These are phyloP conservation scores for Nibea albiflora DNA, from an alignment of 2,113 vertebrate genomes.

Conservation along the genomic window DNA sequence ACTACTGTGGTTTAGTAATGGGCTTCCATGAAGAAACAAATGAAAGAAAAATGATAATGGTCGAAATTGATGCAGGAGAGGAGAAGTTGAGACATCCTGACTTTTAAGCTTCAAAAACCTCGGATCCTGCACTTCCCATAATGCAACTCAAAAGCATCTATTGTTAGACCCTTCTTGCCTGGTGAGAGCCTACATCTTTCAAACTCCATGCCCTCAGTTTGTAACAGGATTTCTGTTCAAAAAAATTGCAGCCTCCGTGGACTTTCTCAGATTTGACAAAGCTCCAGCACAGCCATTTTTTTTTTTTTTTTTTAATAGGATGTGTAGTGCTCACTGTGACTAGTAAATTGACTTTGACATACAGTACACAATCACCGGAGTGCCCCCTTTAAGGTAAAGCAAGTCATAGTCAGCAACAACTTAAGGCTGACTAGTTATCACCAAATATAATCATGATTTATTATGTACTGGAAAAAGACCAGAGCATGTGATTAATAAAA, in stretches of 20 bases:
- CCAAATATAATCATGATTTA: conserved; percentile 28
- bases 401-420: conserved; percentile 28
- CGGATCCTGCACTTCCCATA: background rate
- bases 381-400: conserved; percentile 26
- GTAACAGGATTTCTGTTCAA: background rate
- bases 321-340: background rate
- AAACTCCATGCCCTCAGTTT: background rate
- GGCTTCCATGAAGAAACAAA: background rate
- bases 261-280: conserved; percentile 29
- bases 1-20: background rate
- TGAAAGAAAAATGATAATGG: too few species aligned
- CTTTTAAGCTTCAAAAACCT: background rate
- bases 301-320: background rate
- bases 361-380: background rate
- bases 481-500: conserved; percentile 25
- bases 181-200: background rate
- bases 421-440: conserved; percentile 27
- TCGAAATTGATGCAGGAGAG: background rate
- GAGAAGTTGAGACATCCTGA: background rate
- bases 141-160: background rate
- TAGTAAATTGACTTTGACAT: conserved; percentile 24
- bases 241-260: background rate
- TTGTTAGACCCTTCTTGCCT: background rate
- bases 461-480: conserved; percentile 12
- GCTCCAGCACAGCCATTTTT: background rate